Base-by-base conservation (phyloP, 1,140 invertebrate genomes). In the Drosophila pectinifera region DNA sequence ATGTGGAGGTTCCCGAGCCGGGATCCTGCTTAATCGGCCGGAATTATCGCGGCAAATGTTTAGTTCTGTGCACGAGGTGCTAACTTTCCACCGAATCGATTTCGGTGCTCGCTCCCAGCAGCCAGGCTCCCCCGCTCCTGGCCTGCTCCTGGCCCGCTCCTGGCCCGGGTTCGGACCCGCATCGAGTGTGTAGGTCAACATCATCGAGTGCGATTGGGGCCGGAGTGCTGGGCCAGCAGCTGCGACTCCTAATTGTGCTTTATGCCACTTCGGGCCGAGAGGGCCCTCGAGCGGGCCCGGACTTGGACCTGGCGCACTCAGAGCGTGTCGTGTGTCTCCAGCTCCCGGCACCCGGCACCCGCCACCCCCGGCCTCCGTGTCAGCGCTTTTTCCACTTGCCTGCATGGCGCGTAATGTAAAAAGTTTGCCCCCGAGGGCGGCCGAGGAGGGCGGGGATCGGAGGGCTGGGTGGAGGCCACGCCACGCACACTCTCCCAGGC, bases 381-480 rank as follows among this genome's bases (percentile, higher is more conserved):
- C 74, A 59, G 74, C 73, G 54, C 68, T 73, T 59, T 62, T 80
- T 80, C 69, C 77, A 67, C 57, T 80, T 74, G 68, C 68, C 55
- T 64, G 68, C 73, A 45, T 79, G 36, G 49, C 46, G 57, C 62
- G 51, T 74, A 78, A 86, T 84, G 81, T 75, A 70, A 85, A 85
- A 85, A 85, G 63, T 85, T 86, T 53, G 49, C 64, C 11, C 26
- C 46, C 18, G n/a, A 51, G 6, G n/a, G 31, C 6, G 26, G 28
- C 8, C 28, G 10, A 14, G 36, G 38, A 43, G 26, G 31, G 22
- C 43, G 36, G 20, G 34, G 16, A 48, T 34, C 16, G n/a, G 26
- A 13, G 31, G 48, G 34, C 13, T 34, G 42, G 13, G 5, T 13
- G 26, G 11, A 16, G 38, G 6, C 31, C 31, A 48, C 58, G 6